Evolutionary conservation across 2,113 vertebrate genomes (phyloP).

Genomic region (Thermophis baileyi): DNA sequence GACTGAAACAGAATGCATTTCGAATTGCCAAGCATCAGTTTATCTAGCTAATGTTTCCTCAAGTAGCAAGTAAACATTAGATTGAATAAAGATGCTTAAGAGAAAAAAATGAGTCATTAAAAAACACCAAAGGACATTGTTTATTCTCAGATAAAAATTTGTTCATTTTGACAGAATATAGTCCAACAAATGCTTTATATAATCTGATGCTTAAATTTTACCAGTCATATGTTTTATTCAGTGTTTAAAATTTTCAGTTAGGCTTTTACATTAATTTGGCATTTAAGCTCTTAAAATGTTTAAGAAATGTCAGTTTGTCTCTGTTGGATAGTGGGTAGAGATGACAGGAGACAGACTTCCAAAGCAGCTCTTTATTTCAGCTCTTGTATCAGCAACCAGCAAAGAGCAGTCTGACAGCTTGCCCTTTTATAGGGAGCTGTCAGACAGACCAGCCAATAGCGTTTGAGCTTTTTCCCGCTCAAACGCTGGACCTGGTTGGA

Average conservation of each 20-base stretch:
- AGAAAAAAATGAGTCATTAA: slow-evolving; percentile 33
- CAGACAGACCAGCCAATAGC: too few species aligned
- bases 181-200: slow-evolving; percentile 31
- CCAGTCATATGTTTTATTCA: neutral
- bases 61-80: slow-evolving; percentile 27
- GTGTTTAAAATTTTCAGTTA: neutral
- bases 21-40: slow-evolving; percentile 49
- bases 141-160: neutral
- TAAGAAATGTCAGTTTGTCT: neutral
- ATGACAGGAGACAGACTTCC: too few species aligned
- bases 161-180: slow-evolving; percentile 22
- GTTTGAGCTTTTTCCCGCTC: too few species aligned
- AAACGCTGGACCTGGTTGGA: too few species aligned
- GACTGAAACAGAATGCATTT: slow-evolving; percentile 40
- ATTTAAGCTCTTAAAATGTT: neutral
- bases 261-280: neutral
- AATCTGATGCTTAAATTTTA: slow-evolving; percentile 12
- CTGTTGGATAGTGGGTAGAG: too few species aligned
- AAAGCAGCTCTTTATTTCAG: too few species aligned
- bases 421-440: too few species aligned
- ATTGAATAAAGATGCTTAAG: slow-evolving; percentile 34
- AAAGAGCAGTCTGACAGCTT: too few species aligned
- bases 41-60: slow-evolving; percentile 44
- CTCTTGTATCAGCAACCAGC: too few species aligned
- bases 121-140: slow-evolving; percentile 25